Conservation (phyloP, 1,140 invertebrate genomes). For the Druon quercuslanigerum region DNA sequence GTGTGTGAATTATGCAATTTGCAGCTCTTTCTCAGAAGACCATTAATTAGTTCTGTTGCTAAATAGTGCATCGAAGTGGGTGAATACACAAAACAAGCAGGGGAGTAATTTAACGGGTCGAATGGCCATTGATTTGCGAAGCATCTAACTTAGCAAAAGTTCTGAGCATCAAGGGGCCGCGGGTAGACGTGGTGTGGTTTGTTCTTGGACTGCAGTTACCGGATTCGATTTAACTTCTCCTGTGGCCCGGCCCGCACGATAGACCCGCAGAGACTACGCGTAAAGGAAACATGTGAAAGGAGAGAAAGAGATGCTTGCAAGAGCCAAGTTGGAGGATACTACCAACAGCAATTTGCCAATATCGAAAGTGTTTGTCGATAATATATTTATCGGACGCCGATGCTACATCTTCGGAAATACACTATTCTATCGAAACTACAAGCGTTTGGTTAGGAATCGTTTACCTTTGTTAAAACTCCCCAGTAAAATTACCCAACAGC, state of each 20-base stretch:
- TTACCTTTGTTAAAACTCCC: no score
- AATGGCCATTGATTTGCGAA: slow-evolving; percentile 66
- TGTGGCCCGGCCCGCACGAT: slow-evolving; percentile 46
- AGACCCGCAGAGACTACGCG: slow-evolving; percentile 42
- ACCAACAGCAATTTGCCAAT: slow-evolving; percentile 62
- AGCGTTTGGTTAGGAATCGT: background rate
- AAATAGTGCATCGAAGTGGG: background rate
- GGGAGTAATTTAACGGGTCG: slow-evolving; percentile 62
- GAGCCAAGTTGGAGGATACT: slow-evolving; percentile 44
- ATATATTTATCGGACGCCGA: slow-evolving; percentile 39
- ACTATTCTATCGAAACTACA: background rate
- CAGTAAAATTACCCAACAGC: no score
- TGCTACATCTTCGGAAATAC: slow-evolving; percentile 31
- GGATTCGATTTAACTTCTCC: slow-evolving; percentile 70
- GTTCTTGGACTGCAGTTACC: slow-evolving; percentile 65
- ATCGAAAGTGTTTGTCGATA: slow-evolving; percentile 61
- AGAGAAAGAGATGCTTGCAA: slow-evolving; percentile 40
- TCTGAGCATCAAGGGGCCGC: slow-evolving; percentile 53
- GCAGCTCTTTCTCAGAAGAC: no score
- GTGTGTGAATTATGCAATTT: no score
- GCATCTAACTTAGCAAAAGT: slow-evolving; percentile 61
- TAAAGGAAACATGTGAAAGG: slow-evolving; percentile 34
- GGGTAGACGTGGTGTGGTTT: slow-evolving; percentile 56
- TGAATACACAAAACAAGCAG: slow-evolving; percentile 13
- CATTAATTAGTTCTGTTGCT: no score